Percentiles rank a stretch among this genome's conserved stretches.
phyloP scores from a whole-genome alignment of 2,113 vertebrate species.

The Mystacornis crossleyi region DNA sequence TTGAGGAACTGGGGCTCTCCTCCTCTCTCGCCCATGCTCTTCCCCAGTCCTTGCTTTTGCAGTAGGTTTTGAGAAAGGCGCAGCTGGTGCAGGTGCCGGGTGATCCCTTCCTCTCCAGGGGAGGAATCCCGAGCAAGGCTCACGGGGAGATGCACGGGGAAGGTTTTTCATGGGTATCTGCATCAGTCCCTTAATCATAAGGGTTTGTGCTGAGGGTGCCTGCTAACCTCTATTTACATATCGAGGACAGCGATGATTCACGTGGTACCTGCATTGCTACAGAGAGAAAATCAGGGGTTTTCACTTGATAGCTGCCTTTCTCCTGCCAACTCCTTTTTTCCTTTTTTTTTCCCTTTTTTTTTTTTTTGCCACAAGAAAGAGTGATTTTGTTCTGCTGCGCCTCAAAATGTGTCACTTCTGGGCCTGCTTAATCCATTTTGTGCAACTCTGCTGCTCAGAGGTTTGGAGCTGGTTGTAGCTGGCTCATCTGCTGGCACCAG shows the following conservation, averaged over 20 bases:
- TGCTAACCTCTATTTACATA: constrained; percentile 54
- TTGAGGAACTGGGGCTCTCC: constrained; percentile 3
- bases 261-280: constrained; percentile 68
- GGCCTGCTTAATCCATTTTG: constrained; percentile 8
- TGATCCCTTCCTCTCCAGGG: background rate
- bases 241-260: constrained; percentile 39
- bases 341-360: background rate
- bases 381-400: background rate
- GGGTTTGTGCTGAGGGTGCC: constrained; percentile 5
- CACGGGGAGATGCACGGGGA: rapidly evolving
- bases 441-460: background rate
- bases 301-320: constrained; percentile 5
- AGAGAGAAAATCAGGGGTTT: constrained; percentile 35
- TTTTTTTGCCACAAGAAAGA: background rate
- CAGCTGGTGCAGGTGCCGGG: background rate
- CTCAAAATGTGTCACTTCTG: background rate
- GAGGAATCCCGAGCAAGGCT: background rate
- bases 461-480: background rate
- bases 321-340: background rate
- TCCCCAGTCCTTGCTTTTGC: background rate
- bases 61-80: background rate
- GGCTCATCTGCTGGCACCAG: constrained; percentile 16
- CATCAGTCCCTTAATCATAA: background rate
- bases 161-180: background rate
- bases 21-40: background rate